Base-by-base conservation (phyloP, 2,797 vertebrate species). In the Sylvia borin region DNA sequence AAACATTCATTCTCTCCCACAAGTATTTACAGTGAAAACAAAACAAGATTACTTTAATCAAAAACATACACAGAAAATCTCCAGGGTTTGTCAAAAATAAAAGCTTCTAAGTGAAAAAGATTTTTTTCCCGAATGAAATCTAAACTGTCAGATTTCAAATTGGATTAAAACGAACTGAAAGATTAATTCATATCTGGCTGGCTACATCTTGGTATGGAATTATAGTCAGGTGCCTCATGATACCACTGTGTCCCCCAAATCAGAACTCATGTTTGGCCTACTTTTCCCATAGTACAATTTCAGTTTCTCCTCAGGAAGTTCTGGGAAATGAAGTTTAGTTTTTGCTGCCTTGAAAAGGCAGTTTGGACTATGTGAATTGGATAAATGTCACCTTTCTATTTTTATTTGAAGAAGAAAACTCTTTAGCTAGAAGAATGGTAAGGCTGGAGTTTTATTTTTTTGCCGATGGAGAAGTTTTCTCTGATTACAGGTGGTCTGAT, bases 31-130 rank as follows among this genome's bases (percentile, higher is more conserved):
- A 85, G 31, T 70, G 51, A 93, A 96, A 96, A 75, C 78, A 91
- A 79, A 96, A 61, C 17, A 75, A 85, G 87, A 90, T 77, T 91
- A 91, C 34, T 91, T 73, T 97, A 95, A 94, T 96, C 58, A 90
- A 94, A 92, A 93, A 34, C 76, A 93, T 53, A 18, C 26, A 48
- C 27, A 42, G 34, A 92, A 91, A 90, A 91, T 31, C 34, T 68
- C 80, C 75, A n/a, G 16, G 27, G 60, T 93, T 72, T 91, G 34
- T 81, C 31, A 89, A 81, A 92, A 93, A 47, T 51, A 82, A 79
- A 64, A 85, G 47, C 54, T 94, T 89, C 72, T 73, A 68, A 15
- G 1, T 72, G 18, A 93, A 94, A 93, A 71, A 4, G 12, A 1
- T n/a, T 29, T 79, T 89, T 95, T 91, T 21, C 53, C 47, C 32